phyloP scores from a whole-genome alignment of 2,113 vertebrate genomes.

The Jaculus jaculus region DNA sequence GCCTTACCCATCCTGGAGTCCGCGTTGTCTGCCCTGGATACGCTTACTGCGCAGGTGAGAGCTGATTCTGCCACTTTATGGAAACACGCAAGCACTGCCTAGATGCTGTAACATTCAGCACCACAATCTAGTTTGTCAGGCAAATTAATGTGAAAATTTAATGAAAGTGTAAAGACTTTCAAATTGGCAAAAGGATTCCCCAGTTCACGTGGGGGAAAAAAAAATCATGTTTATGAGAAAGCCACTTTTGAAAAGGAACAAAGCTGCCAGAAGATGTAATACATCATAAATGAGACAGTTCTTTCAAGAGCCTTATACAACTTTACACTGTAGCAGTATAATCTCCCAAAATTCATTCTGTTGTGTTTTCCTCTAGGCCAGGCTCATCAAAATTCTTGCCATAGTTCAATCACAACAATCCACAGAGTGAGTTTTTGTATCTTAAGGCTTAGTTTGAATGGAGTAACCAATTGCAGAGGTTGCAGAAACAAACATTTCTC shows the following conservation, averaged over 20 bases:
- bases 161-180: background rate
- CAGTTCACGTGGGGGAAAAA: background rate
- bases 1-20: slow-evolving; percentile 91
- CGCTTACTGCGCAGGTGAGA: slow-evolving; percentile 90
- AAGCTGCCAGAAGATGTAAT: background rate
- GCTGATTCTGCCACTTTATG: rapidly evolving
- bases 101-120: too few relatives aligned
- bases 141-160: background rate
- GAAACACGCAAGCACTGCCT: background rate
- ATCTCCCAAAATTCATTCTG: background rate
- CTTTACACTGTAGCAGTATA: background rate
- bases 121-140: background rate
- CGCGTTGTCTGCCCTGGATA: slow-evolving; percentile 90
- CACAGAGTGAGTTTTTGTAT: background rate
- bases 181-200: background rate
- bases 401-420: background rate
- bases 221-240: background rate
- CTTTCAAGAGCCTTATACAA: background rate
- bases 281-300: background rate
- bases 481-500: background rate
- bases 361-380: background rate
- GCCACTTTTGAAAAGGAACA: background rate
- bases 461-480: background rate
- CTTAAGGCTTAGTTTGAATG: slow-evolving; percentile 24
- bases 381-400: background rate